A percentile compares a stretch with the other conserved stretches of the same genome.
Conservation (phyloP, 2,888 invertebrate species). For the Drosophila kuntzei region DNA sequence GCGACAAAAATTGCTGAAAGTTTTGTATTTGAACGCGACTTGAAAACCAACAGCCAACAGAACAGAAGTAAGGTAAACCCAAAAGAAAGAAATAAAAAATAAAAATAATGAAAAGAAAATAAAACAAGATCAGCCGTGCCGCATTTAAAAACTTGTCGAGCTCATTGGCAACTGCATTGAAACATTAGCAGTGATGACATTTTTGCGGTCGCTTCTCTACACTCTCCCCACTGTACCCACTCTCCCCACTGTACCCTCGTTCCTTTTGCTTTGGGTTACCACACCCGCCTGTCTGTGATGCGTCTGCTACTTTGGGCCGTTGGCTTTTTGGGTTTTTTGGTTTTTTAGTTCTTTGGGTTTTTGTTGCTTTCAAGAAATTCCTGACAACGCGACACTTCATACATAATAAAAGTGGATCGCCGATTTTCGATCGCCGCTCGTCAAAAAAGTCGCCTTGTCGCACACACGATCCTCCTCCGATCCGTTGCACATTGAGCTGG, state of each 20-base stretch:
- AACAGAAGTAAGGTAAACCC: slow-evolving; percentile 3
- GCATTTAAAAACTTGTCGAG: slow-evolving; percentile 47
- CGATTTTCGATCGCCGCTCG: slow-evolving; percentile 40
- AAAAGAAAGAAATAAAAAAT: background rate
- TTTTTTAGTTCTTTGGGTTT: slow-evolving; percentile 31
- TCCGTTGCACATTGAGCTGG: slow-evolving; percentile 46
- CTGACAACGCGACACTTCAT: slow-evolving; percentile 79
- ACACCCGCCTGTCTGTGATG: slow-evolving; percentile 49
- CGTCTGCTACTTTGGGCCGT: slow-evolving; percentile 47
- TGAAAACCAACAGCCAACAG: slow-evolving; percentile 49
- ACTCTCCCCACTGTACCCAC: background rate
- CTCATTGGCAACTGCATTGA: slow-evolving; percentile 77
- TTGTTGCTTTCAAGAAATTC: slow-evolving; percentile 61
- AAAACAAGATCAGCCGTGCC: slow-evolving; percentile 63
- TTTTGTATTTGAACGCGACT: slow-evolving; percentile 68
- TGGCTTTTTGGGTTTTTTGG: slow-evolving; percentile 37
- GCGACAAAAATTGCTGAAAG: slow-evolving; percentile 66
- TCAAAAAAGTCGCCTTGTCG: slow-evolving; percentile 37
- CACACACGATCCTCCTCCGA: slow-evolving; percentile 37
- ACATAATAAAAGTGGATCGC: slow-evolving; percentile 76
- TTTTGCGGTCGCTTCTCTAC: slow-evolving; percentile 75
- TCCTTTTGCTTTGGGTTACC: slow-evolving; percentile 21
- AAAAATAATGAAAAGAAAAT: slow-evolving; percentile 4
- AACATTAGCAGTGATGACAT: slow-evolving; percentile 84
- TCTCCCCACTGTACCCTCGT: slow-evolving; percentile 1